phyloP scores from a whole-genome alignment of 2,113 vertebrate species.

The Callipepla californica region DNA sequence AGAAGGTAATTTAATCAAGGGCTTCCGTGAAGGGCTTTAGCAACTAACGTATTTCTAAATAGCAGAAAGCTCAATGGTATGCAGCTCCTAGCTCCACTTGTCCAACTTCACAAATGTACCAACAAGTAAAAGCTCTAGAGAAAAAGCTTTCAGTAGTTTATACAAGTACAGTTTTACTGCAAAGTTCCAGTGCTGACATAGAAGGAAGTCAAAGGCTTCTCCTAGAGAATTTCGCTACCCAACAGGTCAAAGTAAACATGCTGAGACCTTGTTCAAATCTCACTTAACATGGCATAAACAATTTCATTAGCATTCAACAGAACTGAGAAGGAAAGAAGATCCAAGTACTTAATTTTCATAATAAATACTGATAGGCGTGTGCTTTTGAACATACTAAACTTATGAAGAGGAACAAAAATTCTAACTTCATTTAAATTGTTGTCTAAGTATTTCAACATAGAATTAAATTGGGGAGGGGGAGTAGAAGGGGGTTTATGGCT shows the following conservation, averaged over 20 bases:
- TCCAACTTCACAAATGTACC: neutral
- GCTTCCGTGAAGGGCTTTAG: neutral
- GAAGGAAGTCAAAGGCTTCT: neutral
- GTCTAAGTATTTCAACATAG: neutral
- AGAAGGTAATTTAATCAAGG: neutral
- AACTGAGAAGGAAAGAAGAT: neutral
- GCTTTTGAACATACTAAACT: neutral
- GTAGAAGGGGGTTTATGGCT: neutral
- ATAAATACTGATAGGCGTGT: neutral
- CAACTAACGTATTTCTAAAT: neutral
- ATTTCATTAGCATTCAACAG: neutral
- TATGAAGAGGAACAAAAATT: neutral
- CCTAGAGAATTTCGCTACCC: neutral
- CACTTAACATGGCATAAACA: neutral
- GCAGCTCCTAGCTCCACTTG: neutral
- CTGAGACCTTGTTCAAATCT: neutral
- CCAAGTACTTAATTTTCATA: neutral
- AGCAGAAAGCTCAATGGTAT: neutral
- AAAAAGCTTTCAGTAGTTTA: neutral
- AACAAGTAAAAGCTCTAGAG: neutral
- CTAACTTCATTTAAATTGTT: neutral
- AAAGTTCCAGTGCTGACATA: neutral
- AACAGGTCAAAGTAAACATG: neutral
- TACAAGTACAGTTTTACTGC: neutral
- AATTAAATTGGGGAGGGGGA: neutral